phyloP scores from a whole-genome alignment of 2,113 vertebrate genomes.

The Leucopsar rothschildi region DNA sequence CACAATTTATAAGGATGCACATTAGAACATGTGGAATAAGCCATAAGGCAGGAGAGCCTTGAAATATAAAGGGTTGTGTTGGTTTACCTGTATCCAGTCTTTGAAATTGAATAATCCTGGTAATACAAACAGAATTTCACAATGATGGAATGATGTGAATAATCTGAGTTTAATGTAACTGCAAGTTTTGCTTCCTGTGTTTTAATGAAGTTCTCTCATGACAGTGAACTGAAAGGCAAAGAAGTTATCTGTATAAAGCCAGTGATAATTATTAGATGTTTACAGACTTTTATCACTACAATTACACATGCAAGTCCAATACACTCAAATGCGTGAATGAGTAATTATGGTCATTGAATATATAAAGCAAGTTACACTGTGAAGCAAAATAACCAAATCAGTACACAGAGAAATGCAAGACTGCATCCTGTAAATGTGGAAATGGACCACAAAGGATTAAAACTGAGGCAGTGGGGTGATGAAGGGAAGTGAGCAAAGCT shows the following conservation, averaged over 20 bases:
- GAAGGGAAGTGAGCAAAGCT: not conserved
- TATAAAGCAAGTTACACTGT: not conserved
- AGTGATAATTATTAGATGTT: not conserved
- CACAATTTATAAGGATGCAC: not conserved
- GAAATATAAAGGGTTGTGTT: not conserved
- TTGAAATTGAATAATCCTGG: not conserved
- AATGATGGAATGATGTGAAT: not conserved
- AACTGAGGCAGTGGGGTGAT: not conserved
- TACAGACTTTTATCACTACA: not conserved
- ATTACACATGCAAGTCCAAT: not conserved
- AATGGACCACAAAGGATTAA: not conserved
- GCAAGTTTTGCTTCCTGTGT: not conserved
- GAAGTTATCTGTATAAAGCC: not conserved
- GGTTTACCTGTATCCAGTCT: not conserved
- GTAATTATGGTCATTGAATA: not conserved
- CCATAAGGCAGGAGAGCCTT: not conserved
- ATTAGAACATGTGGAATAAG: not conserved
- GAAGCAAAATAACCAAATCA: not conserved
- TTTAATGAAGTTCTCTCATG: not conserved
- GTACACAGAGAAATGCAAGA: not conserved
- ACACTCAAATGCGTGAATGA: not conserved
- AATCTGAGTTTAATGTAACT: not conserved
- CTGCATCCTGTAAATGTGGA: not conserved
- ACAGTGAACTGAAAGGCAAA: not conserved
- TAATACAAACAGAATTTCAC: not conserved